Percentiles rank a stretch among this genome's conserved stretches.
Conservation (phyloP, 2,113 vertebrate genomes). For the Aepyceros melampus region DNA sequence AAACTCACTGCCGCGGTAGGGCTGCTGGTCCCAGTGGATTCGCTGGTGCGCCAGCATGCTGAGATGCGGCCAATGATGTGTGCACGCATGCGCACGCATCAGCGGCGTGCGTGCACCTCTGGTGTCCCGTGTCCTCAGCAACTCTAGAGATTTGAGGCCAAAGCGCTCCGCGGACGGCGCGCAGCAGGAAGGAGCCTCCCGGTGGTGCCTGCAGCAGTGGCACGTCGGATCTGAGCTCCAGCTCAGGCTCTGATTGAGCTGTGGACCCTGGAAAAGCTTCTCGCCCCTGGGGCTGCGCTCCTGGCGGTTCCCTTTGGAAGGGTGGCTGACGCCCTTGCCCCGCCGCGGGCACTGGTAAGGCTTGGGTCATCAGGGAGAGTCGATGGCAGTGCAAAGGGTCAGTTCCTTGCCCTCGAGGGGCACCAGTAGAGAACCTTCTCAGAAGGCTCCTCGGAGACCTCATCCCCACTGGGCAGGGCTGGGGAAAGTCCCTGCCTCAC, state of each 20-base stretch:
- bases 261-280: not conserved
- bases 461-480: not conserved
- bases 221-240: not conserved
- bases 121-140: not conserved
- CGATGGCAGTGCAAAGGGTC: too few relatives aligned
- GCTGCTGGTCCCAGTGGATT: too few relatives aligned
- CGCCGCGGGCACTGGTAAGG: not conserved
- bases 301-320: not conserved
- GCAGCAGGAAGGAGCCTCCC: too few relatives aligned
- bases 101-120: not conserved
- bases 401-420: too few relatives aligned
- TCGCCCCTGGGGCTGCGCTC: not conserved
- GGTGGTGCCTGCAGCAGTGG: not conserved
- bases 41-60: accelerated
- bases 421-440: too few relatives aligned
- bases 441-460: not conserved
- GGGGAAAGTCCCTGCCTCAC: not conserved
- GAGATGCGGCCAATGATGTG: too few relatives aligned
- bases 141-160: not conserved
- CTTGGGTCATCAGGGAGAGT: not conserved
- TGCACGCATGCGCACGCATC: too few relatives aligned
- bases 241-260: not conserved
- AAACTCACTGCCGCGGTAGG: not conserved
- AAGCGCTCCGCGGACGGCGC: not conserved
- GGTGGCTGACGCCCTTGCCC: not conserved